Conservation (phyloP, 2,113 vertebrate genomes). For the Enhydra lutris region DNA sequence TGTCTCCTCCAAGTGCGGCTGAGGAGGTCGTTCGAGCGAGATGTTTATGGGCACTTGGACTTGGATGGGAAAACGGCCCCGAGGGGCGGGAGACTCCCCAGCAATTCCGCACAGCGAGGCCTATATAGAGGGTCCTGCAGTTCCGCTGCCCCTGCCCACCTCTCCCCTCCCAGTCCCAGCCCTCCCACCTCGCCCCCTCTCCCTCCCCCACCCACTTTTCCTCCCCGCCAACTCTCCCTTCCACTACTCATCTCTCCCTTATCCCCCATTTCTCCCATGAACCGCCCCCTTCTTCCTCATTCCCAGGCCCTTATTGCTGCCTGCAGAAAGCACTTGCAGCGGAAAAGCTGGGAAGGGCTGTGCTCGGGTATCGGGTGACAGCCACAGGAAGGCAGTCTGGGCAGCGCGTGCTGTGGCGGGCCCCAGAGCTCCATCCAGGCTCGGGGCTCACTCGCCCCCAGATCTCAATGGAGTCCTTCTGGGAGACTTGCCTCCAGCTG, state of each 20-base stretch:
- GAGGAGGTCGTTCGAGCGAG: not conserved
- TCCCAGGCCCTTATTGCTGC: not conserved
- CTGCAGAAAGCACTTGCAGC: not conserved
- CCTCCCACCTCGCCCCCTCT: not conserved
- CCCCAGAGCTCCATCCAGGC: not conserved
- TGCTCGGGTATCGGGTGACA: not conserved
- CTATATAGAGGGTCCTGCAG: not conserved
- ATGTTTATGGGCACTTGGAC: not conserved
- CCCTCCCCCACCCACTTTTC: not conserved
- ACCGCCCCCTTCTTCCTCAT: not conserved
- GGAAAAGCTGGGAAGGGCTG: not conserved
- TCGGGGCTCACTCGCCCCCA: not conserved
- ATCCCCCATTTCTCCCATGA: too few relatives aligned
- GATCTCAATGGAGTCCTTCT: not conserved
- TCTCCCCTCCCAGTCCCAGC: not conserved
- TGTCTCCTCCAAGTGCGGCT: not conserved
- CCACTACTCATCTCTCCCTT: too few relatives aligned
- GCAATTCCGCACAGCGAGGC: not conserved
- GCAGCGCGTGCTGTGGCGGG: fast-evolving
- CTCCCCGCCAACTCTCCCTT: too few relatives aligned
- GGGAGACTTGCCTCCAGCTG: not conserved
- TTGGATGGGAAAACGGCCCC: not conserved
- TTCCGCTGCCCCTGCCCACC: not conserved
- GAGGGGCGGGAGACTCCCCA: not conserved
- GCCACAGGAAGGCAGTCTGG: not conserved